A percentile compares a stretch with the other conserved stretches of the same genome.
Conservation (phyloP, 2,888 invertebrate genomes). For the Erebia epiphron region DNA sequence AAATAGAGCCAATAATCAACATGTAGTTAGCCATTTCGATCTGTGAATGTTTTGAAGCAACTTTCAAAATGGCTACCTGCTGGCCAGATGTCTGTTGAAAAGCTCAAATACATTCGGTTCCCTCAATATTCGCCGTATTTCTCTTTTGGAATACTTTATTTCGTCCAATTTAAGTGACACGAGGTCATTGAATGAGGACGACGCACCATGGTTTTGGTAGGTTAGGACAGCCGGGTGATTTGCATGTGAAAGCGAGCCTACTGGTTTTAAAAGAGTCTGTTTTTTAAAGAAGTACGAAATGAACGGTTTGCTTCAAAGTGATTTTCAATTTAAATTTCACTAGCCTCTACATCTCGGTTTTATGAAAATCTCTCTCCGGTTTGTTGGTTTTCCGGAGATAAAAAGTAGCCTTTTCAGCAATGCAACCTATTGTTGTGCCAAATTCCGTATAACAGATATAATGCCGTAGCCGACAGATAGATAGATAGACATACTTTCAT, state of each 20-base stretch:
- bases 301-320: not conserved
- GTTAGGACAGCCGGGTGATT: slow-evolving; percentile 38
- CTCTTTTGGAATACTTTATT: slow-evolving; percentile 11
- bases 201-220: slow-evolving; percentile 24
- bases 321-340: not conserved
- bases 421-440: no score
- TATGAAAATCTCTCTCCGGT: no score
- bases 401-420: no score
- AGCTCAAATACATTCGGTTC: not conserved
- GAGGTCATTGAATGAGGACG: slow-evolving; percentile 17
- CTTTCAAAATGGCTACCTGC: not conserved
- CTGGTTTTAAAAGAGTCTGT: not conserved
- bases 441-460: no score
- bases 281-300: not conserved
- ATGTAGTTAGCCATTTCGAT: no score
- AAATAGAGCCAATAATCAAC: no score
- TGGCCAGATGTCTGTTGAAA: slow-evolving; percentile 4
- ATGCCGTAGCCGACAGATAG: no score
- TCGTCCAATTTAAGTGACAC: slow-evolving; percentile 19
- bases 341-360: no score
- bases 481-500: no score
- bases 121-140: slow-evolving; percentile 16
- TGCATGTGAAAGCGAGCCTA: slow-evolving; percentile 40
- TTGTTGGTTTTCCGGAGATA: no score
- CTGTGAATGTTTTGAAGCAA: not conserved